A percentile compares a stretch with the other conserved stretches of the same genome.
Conservation (phyloP, 2,888 invertebrate genomes). For the Trypoxylon attenuatum region DNA sequence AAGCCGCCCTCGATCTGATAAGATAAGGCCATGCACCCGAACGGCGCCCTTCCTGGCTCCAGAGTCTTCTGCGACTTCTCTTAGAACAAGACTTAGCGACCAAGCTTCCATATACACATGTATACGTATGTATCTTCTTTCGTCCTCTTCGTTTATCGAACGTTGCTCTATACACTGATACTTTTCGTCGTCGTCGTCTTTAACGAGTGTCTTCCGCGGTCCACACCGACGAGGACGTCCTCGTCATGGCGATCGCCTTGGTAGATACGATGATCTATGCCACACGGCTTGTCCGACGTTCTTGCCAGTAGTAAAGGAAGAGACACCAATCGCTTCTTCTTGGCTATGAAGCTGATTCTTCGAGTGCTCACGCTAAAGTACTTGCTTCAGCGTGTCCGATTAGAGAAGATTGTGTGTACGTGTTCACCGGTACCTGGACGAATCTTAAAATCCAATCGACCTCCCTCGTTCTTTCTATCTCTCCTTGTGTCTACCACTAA, state of each 20-base stretch:
- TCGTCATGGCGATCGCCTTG: constrained; percentile 39
- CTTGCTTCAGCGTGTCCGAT: constrained; percentile 3
- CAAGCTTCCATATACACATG: no score
- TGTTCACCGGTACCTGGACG: not conserved
- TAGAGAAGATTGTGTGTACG: not conserved
- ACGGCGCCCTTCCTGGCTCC: constrained; percentile 25
- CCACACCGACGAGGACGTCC: constrained; percentile 35
- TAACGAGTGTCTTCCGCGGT: not conserved
- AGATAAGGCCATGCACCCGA: constrained; percentile 50
- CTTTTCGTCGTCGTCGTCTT: not conserved
- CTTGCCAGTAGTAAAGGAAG: constrained; percentile 38
- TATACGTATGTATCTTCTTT: no score
- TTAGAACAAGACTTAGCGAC: no score
- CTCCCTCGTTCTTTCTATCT: not conserved
- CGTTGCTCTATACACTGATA: not conserved
- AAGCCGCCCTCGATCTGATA: constrained; percentile 65
- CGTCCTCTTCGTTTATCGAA: constrained; percentile 2
- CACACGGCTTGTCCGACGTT: constrained; percentile 55
- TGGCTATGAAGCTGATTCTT: not conserved
- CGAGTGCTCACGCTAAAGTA: not conserved
- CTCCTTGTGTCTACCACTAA: no score
- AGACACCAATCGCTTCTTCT: constrained; percentile 1
- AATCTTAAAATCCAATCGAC: constrained; percentile 4
- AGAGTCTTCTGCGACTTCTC: constrained; percentile 3
- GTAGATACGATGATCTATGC: constrained; percentile 64